Base-by-base conservation (phyloP, 37 sponge, comb jelly and placozoan species). In the Theonella swinhoei region DNA sequence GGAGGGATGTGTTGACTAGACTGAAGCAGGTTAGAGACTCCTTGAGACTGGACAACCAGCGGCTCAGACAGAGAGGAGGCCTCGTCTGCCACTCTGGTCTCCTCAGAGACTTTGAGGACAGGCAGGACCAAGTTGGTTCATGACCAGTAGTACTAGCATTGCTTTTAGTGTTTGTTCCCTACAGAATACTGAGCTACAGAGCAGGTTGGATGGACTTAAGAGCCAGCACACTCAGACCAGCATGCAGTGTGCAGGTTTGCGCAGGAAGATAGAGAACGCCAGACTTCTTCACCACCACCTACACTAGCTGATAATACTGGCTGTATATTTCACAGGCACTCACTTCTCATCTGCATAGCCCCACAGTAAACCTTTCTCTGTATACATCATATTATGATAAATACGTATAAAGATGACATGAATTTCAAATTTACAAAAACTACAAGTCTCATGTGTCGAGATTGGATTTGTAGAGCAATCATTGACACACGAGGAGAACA, bases 81-180 rank as follows among this genome's bases (percentile, higher is more conserved):
- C 80, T 98, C 63, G 89, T 98, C 28, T 88, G 97, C 32, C 95
- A 98, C 76, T 63, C 65, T 20, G 80, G 86, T 28, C 90, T 98
- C 34, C 88, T 98, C 14, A 80, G 97, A 79, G 99, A 98, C 74
- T 89, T 87, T 70, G 99, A 98, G 82, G 95, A 97, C 24, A 86
- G 68, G 34, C 70, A 62, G 42, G 95, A 94, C 59, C 68, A 87
- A 71, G 93, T 93, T 31, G 71, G 29, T 29, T 5, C 29, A 29
- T 28, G 7, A 7, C 66, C 66, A 29, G n/a, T n/a, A 29, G 5
- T 28, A 8, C 19, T n/a, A 7, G 5, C 29, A 1, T 30, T 0
- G 29, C 19, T 25, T 11, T 47, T 30, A 2, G 4, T 7, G 5
- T 4, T 42, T 26, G 23, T 43, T 37, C 37, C 11, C 25, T 64